A percentile compares a stretch with the other conserved stretches of the same genome.
Conservation (phyloP, 2,797 vertebrate genomes). For the Thripadectes ignobilis region DNA sequence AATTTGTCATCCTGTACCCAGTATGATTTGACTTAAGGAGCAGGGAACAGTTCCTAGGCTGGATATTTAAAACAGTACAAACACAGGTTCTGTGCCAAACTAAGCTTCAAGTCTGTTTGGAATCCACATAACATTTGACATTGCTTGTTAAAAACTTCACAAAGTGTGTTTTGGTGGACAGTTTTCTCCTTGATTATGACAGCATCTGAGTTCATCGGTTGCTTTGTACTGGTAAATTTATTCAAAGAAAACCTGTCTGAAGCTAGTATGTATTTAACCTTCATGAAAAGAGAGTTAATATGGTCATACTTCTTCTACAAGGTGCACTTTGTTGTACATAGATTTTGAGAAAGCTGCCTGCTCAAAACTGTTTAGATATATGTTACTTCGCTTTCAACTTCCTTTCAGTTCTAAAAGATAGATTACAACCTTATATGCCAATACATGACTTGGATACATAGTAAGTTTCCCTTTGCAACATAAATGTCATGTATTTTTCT, state of each 20-base stretch:
- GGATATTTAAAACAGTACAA: not conserved
- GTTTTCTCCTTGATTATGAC: not conserved
- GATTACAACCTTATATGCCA: not conserved
- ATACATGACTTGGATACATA: not conserved
- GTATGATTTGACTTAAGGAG: not conserved
- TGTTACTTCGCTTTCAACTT: not conserved
- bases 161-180: not conserved
- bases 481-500: not conserved
- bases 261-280: not conserved
- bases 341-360: not conserved
- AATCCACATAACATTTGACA: not conserved
- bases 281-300: not conserved
- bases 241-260: not conserved
- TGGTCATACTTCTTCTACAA: not conserved
- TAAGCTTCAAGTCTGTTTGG: not conserved
- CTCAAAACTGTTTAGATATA: not conserved
- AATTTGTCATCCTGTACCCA: not conserved
- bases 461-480: not conserved
- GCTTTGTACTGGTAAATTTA: not conserved
- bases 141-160: not conserved
- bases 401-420: not conserved
- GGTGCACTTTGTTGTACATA: not conserved
- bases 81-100: not conserved
- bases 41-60: not conserved
- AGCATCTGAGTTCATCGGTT: not conserved